Conservation (phyloP, 2,113 vertebrate species). For the Lonchura striata region DNA sequence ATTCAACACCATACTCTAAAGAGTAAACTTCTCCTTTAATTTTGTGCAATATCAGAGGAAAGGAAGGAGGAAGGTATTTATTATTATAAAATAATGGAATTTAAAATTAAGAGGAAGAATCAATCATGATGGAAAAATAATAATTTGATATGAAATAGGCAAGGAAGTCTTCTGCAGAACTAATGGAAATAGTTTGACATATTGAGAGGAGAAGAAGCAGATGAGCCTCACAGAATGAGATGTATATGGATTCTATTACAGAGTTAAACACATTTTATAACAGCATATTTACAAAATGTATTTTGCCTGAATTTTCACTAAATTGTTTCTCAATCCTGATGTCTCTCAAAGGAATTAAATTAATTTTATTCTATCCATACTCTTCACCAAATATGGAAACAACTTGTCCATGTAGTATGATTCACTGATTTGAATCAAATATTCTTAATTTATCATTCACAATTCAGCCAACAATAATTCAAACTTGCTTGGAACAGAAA, state of each 20-base stretch:
- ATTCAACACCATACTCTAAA: not conserved
- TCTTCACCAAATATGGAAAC: not conserved
- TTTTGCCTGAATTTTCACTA: not conserved
- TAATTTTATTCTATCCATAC: not conserved
- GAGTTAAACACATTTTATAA: conserved; percentile 3
- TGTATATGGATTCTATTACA: not conserved
- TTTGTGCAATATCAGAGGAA: not conserved
- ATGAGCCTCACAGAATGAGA: not conserved
- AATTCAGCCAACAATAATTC: conserved; percentile 24
- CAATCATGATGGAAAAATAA: not conserved
- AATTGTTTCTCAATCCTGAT: conserved; percentile 11
- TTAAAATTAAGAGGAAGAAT: not conserved
- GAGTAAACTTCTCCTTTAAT: fast-evolving
- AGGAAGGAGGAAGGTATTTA: not conserved
- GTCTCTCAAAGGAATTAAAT: conserved; percentile 8
- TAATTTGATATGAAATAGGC: not conserved
- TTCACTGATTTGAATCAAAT: conserved; percentile 26
- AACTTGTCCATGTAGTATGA: conserved; percentile 22
- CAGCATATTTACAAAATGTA: not conserved
- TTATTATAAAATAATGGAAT: not conserved
- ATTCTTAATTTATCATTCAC: conserved; percentile 23
- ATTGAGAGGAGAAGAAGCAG: not conserved
- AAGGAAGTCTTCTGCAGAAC: not conserved
- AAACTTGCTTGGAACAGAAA: conserved; percentile 6
- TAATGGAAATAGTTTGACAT: not conserved